phyloP scores from a whole-genome alignment of 2,888 invertebrate species.

The Agonopterix subpropinquella region DNA sequence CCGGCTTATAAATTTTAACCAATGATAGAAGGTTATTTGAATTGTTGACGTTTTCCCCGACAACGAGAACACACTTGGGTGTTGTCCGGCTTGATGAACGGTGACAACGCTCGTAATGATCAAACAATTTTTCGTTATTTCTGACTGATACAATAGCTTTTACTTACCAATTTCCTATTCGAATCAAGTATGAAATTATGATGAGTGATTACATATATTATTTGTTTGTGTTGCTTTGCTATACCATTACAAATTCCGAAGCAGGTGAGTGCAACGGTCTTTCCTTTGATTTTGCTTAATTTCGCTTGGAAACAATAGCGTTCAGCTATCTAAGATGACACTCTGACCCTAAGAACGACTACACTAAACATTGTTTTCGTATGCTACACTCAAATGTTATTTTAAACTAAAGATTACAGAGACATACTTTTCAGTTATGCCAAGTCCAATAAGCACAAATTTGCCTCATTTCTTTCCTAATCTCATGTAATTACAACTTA shows the following conservation, averaged over 20 bases:
- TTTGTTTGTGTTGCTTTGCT: slow-evolving; percentile 63
- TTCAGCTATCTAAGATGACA: too few relatives aligned
- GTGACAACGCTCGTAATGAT: slow-evolving; percentile 68
- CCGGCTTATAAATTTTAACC: not conserved
- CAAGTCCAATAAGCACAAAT: too few relatives aligned
- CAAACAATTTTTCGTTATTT: slow-evolving; percentile 56
- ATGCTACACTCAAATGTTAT: too few relatives aligned
- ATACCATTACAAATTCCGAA: slow-evolving; percentile 44
- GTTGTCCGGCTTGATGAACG: slow-evolving; percentile 54
- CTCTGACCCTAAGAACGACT: too few relatives aligned
- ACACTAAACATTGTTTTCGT: too few relatives aligned
- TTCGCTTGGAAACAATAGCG: not conserved
- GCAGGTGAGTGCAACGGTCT: slow-evolving; percentile 48
- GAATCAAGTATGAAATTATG: slow-evolving; percentile 63
- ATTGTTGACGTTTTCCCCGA: slow-evolving; percentile 2
- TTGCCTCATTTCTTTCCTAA: too few relatives aligned
- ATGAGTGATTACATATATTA: slow-evolving; percentile 59
- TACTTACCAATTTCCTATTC: slow-evolving; percentile 17
- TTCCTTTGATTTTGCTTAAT: slow-evolving; percentile 4
- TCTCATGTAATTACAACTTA: too few relatives aligned
- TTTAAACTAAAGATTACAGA: too few relatives aligned
- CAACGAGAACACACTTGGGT: slow-evolving; percentile 43
- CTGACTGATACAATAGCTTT: slow-evolving; percentile 33
- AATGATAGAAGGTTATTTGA: slow-evolving; percentile 2
- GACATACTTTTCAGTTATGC: too few relatives aligned